These are phyloP conservation scores for Cataglyphis albicans DNA, from an alignment of 2,888 invertebrate genomes.

Conservation along the genomic window DNA sequence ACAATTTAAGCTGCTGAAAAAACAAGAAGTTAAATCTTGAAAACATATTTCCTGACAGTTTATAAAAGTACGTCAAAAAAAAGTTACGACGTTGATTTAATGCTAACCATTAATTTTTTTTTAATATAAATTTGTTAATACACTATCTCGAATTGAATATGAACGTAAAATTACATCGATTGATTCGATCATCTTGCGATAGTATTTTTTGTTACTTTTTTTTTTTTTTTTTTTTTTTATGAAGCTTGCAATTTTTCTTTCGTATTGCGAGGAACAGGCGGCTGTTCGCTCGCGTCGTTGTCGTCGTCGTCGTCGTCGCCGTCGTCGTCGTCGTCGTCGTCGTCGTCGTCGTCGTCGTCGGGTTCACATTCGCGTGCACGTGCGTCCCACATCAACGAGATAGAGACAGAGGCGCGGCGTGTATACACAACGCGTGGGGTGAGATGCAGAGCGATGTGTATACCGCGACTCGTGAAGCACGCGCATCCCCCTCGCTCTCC, in stretches of 20 bases:
- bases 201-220: slow-evolving; percentile 17
- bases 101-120: no score
- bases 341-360: slow-evolving; percentile 14
- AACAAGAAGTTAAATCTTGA: background rate
- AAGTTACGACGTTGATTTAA: no score
- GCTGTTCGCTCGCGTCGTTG: slow-evolving; percentile 25
- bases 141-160: background rate
- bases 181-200: slow-evolving; percentile 8
- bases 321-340: background rate
- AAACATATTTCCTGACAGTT: background rate
- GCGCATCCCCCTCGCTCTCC: slow-evolving; percentile 36
- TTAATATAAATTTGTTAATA: no score
- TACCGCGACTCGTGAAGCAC: slow-evolving; percentile 58
- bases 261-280: slow-evolving; percentile 28
- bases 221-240: background rate
- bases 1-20: slow-evolving; percentile 1
- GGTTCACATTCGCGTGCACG: slow-evolving; percentile 47
- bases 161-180: slow-evolving; percentile 3
- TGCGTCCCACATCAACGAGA: slow-evolving; percentile 43
- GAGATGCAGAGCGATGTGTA: slow-evolving; percentile 45
- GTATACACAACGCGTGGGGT: slow-evolving; percentile 28
- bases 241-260: slow-evolving; percentile 46
- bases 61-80: background rate
- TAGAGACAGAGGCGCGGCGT: slow-evolving; percentile 4
- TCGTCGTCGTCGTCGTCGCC: slow-evolving; percentile 32